Conservation (phyloP, 2,113 vertebrate species). For the Cavia porcellus region DNA sequence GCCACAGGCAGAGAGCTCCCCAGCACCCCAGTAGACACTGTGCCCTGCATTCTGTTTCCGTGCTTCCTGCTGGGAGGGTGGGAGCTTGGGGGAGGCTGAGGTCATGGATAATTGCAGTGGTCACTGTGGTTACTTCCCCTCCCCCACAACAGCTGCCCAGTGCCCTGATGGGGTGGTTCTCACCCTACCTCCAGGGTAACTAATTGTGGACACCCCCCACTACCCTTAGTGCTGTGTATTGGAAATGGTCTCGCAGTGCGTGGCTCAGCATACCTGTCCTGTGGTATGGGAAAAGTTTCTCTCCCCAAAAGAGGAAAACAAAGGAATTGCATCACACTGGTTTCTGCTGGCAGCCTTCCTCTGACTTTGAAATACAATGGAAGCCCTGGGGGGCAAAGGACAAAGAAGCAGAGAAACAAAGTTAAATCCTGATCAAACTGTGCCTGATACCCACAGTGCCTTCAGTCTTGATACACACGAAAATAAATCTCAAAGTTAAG, state of each 20-base stretch:
- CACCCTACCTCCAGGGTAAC: neutral
- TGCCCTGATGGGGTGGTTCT: neutral
- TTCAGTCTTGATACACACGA: neutral
- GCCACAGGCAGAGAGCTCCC: neutral
- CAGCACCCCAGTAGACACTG: neutral
- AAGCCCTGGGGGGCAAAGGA: neutral
- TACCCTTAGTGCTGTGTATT: neutral
- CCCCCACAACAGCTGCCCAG: neutral
- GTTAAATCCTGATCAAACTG: neutral
- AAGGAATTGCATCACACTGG: neutral
- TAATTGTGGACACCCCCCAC: too few relatives aligned
- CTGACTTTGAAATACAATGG: neutral
- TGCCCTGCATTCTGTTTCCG: neutral
- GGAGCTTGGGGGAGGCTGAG: neutral
- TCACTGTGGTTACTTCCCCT: neutral
- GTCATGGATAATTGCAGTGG: neutral
- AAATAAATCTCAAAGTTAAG: neutral
- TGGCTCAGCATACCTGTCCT: neutral
- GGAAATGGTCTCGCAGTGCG: neutral
- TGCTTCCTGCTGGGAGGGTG: neutral
- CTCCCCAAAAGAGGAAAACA: neutral
- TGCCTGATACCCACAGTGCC: neutral
- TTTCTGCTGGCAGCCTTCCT: neutral
- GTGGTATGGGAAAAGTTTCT: neutral
- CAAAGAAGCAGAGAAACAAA: neutral